Conservation (phyloP, 1,140 invertebrate genomes). For the Plectrocnemia conspersa region DNA sequence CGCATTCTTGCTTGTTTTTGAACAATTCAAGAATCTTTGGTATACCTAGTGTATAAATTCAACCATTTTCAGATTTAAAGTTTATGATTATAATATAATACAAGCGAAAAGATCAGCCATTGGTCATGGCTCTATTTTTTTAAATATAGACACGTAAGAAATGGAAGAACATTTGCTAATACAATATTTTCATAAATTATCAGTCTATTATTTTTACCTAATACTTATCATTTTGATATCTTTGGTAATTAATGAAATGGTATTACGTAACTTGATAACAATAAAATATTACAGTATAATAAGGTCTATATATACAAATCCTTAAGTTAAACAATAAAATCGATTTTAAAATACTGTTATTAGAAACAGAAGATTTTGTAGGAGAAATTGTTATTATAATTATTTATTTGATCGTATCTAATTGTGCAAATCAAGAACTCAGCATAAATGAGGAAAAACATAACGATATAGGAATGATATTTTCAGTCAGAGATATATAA, state of each 20-base stretch:
- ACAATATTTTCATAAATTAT: slow-evolving; percentile 11
- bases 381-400: not conserved
- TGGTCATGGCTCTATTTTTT: not conserved
- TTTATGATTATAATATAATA: too few relatives aligned
- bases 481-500: slow-evolving; percentile 6
- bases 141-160: slow-evolving; percentile 8
- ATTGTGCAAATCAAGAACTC: not conserved
- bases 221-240: slow-evolving; percentile 1
- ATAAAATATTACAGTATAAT: not conserved
- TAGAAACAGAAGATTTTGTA: not conserved
- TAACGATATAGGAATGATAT: slow-evolving; percentile 17
- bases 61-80: too few relatives aligned
- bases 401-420: too few relatives aligned
- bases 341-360: not conserved
- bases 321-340: not conserved
- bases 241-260: slow-evolving; percentile 2
- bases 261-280: not conserved
- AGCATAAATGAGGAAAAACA: not conserved
- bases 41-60: too few relatives aligned
- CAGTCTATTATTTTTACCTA: slow-evolving; percentile 8
- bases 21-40: too few relatives aligned
- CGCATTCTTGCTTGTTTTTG: too few relatives aligned
- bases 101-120: too few relatives aligned
- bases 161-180: not conserved
- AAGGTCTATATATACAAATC: not conserved